A percentile compares a stretch with the other conserved stretches of the same genome.
phyloP scores from a whole-genome alignment of 2,888 invertebrate genomes.

The Noctua janthe region DNA sequence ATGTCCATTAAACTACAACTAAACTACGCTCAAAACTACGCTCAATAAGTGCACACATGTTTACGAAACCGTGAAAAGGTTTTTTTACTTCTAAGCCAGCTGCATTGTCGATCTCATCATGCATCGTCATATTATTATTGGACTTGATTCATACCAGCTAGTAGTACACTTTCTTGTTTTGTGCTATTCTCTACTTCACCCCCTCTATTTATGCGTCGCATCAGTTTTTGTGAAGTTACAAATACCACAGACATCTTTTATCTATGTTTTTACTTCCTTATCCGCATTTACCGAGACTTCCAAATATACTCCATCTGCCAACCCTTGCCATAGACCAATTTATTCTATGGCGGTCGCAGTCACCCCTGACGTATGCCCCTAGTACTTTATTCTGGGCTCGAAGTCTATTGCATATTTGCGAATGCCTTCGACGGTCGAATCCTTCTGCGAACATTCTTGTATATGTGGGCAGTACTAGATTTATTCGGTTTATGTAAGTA shows the following conservation, averaged over 20 bases:
- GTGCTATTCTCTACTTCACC: background rate
- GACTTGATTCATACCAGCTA: background rate
- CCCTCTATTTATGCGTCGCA: too few relatives aligned
- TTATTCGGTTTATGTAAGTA: constrained; percentile 34
- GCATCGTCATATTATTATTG: background rate
- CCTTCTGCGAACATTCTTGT: constrained; percentile 28
- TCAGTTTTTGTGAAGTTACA: background rate
- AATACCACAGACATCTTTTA: background rate
- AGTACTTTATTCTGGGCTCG: constrained; percentile 70
- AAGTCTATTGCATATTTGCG: constrained; percentile 68
- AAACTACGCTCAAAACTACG: too few relatives aligned
- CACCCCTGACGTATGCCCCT: constrained; percentile 68
- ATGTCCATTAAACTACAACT: too few relatives aligned
- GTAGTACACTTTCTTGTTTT: background rate
- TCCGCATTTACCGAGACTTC: background rate
- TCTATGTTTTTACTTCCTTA: background rate
- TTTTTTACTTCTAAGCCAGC: too few relatives aligned
- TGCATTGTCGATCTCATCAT: background rate
- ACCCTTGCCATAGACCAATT: constrained; percentile 68
- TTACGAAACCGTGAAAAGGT: too few relatives aligned
- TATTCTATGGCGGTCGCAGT: constrained; percentile 68
- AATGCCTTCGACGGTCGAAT: constrained; percentile 58
- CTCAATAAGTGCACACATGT: too few relatives aligned
- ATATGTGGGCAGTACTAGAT: constrained; percentile 28
- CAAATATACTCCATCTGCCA: constrained; percentile 21